Evolutionary conservation across 2,888 invertebrate genomes (phyloP), one percentile per base, ranked within the genome.

Genomic region (Macrophya alboannulata): DNA sequence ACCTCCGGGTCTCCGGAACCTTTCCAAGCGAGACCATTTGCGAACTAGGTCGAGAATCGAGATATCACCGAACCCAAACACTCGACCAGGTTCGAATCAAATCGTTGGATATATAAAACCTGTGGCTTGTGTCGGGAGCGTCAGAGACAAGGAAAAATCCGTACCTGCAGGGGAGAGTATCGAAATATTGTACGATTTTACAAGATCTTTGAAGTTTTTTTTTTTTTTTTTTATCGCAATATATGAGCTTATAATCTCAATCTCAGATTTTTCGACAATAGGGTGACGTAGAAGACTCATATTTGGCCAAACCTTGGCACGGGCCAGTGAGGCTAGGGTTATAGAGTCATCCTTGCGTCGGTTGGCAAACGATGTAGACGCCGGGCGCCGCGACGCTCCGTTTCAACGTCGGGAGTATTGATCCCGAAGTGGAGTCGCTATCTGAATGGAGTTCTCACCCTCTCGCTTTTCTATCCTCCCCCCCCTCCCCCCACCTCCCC

Each of bases 401-500:
- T 92, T 90, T 90, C 90, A 90, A 90, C 92, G 90, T 92, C 92
- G 89, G 91, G 89, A 92, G 92, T 93, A 93, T 93, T 93, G 93
- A 93, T 93, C 92, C 85, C 87, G 86, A 86, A 89, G 87, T 87
- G 86, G 88, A 84, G 88, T 88, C 89, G 88, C 90, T 91, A 91
- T 90, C 91, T 91, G 91, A 92, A 92, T 93, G 91, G 90, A 90
- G 88, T 76, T 85, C 86, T 48, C 77, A 72, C 55, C 85, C 55
- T 82, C 83, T 74, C 51, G 68, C 3, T 84, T 81, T 77, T 65
- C 51, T 85, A 68, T 45, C 45, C 84, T 62, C 65, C n/a, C 76
- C 77, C 84, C 86, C 31, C 31, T 59, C n/a, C 76, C 77, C 84
- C 86, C 31, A 1, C 31, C 31, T 31, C 31, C 31, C 31, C 31